Percentiles rank a stretch among this genome's conserved stretches.
Conservation (phyloP, 2,888 invertebrate genomes). For the Andrena trimmerana region DNA sequence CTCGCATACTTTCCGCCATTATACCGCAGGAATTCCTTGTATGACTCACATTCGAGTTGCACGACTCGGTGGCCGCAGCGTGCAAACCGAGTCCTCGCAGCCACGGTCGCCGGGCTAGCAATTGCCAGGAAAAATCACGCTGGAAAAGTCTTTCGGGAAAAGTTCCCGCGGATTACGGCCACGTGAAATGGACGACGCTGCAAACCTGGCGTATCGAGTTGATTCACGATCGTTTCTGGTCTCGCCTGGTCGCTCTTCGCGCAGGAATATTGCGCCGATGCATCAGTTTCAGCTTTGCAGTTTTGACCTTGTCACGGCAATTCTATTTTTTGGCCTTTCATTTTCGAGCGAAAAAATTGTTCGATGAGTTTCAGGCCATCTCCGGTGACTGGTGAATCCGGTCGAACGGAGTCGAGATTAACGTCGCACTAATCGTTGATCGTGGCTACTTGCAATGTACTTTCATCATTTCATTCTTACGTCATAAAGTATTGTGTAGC, state of each 20-base stretch:
- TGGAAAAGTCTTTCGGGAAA: background rate
- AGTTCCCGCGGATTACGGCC: background rate
- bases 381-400: background rate
- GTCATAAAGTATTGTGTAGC: no score
- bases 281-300: background rate
- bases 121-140: conserved; percentile 13
- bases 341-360: background rate
- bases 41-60: conserved; percentile 52
- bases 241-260: background rate
- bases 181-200: background rate
- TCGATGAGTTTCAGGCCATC: background rate
- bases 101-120: background rate
- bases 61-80: background rate
- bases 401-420: background rate
- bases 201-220: background rate
- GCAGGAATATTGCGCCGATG: conserved; percentile 6
- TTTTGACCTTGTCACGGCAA: background rate
- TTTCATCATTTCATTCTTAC: no score
- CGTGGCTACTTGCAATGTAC: no score
- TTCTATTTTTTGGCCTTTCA: background rate
- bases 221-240: conserved; percentile 18
- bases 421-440: no score
- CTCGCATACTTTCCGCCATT: background rate
- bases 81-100: background rate
- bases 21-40: conserved; percentile 18